Evolutionary conservation across 1,140 invertebrate species (phyloP).

Genomic region (Drosophila parvula): DNA sequence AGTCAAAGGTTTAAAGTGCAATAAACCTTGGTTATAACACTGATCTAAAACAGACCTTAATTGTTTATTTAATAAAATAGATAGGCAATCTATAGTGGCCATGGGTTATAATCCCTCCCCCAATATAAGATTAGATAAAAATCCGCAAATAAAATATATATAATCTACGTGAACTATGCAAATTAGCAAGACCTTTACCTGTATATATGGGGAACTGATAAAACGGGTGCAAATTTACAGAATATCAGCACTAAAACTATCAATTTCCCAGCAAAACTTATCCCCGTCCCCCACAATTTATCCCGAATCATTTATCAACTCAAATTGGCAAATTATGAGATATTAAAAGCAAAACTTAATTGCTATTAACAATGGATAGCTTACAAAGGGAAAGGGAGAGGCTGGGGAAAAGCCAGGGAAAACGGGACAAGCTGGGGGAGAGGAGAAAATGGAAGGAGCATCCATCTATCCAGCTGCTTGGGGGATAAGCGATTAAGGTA

Average conservation of each 20-base stretch:
- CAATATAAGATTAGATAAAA: constrained; percentile 10
- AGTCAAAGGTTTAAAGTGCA: not conserved
- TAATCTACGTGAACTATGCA: not conserved
- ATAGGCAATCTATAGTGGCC: not conserved
- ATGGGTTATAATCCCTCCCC: not conserved
- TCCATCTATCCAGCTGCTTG: constrained; percentile 29
- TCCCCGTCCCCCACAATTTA: not conserved
- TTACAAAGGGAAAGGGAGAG: not conserved
- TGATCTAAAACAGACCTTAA: not conserved
- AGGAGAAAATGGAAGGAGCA: not conserved
- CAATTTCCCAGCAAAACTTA: not conserved
- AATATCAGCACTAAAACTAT: not conserved
- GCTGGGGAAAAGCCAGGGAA: not conserved
- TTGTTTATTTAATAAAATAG: not conserved
- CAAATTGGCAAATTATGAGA: constrained; percentile 39
- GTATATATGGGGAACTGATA: not conserved
- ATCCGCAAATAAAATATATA: not conserved
- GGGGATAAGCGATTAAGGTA: constrained; percentile 46
- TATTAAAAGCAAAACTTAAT: constrained; percentile 38
- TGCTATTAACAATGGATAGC: constrained; percentile 37
- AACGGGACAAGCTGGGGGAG: not conserved
- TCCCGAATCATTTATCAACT: constrained; percentile 18
- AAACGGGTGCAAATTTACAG: not conserved
- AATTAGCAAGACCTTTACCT: not conserved
- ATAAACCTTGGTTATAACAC: not conserved